Evolutionary conservation across 2,797 vertebrate genomes (phyloP).

Genomic region (Otolemur crassicaudatus): DNA sequence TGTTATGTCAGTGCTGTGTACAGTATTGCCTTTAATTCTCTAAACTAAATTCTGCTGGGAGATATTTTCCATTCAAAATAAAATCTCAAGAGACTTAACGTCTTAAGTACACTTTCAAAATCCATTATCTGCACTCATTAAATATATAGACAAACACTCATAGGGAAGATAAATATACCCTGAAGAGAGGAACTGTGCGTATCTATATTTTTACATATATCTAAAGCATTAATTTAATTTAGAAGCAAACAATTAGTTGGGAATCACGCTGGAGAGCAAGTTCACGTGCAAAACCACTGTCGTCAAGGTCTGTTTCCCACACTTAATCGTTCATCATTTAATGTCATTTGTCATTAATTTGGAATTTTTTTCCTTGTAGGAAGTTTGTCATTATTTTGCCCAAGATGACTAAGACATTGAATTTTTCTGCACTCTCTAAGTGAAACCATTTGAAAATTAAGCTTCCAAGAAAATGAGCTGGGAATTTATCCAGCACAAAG

Average conservation of each 20-base stretch:
- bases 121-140: conserved; percentile 80
- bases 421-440: neutral
- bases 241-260: conserved; percentile 80
- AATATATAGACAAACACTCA: conserved; percentile 79
- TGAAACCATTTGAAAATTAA: conserved; percentile 59
- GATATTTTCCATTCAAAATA: conserved; percentile 73
- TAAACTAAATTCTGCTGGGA: conserved; percentile 70
- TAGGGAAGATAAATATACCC: conserved; percentile 55
- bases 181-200: conserved; percentile 53
- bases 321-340: conserved; percentile 81
- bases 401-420: conserved; percentile 8
- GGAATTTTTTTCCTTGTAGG: neutral
- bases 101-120: conserved; percentile 81
- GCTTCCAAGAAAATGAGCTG: neutral
- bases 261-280: conserved; percentile 78
- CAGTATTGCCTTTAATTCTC: conserved; percentile 64
- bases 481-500: conserved; percentile 29
- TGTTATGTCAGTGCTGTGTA: neutral
- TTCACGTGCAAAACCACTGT: conserved; percentile 80
- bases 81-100: conserved; percentile 71
- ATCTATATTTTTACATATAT: conserved; percentile 67
- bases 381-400: neutral
- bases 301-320: conserved; percentile 77
- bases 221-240: conserved; percentile 82
- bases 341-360: conserved; percentile 75